Conservation (phyloP, 1,140 invertebrate species). For the Acromyrmex charruanus region DNA sequence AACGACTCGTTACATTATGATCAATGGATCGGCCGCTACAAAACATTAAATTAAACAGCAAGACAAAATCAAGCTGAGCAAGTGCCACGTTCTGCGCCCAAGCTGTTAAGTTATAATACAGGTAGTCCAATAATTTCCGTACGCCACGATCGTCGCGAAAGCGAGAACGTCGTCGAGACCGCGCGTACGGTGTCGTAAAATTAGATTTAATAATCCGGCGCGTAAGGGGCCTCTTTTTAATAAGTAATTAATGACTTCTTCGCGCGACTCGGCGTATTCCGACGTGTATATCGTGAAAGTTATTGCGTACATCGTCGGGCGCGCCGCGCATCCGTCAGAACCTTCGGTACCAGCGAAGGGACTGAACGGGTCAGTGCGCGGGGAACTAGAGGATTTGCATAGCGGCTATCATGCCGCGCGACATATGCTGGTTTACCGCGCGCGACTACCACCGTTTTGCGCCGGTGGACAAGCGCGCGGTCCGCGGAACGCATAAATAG, state of each 20-base stretch:
- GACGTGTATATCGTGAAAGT: constrained; percentile 21
- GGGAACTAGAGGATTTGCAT: constrained; percentile 73
- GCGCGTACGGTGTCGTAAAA: constrained; percentile 39
- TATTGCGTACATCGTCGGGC: constrained; percentile 33
- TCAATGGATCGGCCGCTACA: background rate
- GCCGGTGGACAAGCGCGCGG: constrained; percentile 64
- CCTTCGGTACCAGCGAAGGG: background rate
- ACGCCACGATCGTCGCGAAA: constrained; percentile 32
- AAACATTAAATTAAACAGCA: constrained; percentile 27
- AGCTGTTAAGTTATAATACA: constrained; percentile 32
- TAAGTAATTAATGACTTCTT: constrained; percentile 63
- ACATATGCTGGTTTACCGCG: constrained; percentile 59
- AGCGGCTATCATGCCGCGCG: constrained; percentile 74
- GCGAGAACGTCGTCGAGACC: constrained; percentile 43
- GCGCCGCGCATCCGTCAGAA: constrained; percentile 38
- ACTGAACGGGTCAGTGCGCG: background rate
- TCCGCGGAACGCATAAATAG: constrained; percentile 77
- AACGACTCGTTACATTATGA: background rate
- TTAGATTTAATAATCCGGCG: constrained; percentile 50
- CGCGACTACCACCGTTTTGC: constrained; percentile 62
- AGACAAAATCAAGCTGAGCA: constrained; percentile 19
- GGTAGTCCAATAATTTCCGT: constrained; percentile 50
- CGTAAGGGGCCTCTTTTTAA: constrained; percentile 27
- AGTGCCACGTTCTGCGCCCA: constrained; percentile 29
- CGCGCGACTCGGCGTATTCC: constrained; percentile 55